Evolutionary conservation across 2,888 invertebrate species (phyloP), one percentile per base, ranked within the genome.

Genomic region (Tetranychus truncatus): DNA sequence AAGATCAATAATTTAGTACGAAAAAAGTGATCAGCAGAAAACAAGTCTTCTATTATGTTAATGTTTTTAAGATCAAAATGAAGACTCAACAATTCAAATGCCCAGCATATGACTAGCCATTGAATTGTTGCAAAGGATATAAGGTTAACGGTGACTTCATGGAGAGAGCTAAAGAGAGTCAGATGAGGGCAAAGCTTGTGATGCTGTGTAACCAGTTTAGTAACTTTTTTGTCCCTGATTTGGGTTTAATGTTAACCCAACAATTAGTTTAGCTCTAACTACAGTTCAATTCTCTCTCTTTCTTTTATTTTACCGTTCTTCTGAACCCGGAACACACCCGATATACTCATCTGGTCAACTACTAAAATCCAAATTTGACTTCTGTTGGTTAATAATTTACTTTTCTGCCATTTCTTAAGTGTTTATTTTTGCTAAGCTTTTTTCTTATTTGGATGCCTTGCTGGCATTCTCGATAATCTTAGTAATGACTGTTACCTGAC

Each of bases 301-400:
- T 55, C 55, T 55, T 15, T 55, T 15, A 55, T 55, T 55, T 55
- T 55, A 34, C 34, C 55, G 55, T 15, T 15, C 11, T 55, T 55
- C 55, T 55, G 55, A 55, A 55, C 55, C 55, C 55, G 55, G 55
- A 55, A 55, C 55, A 55, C 55, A 55, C 55, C 55, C 55, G 55
- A 55, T 55, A 55, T 9, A 34, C 34, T 34, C 34, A 34, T 34
- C 34, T 34, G 34, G 34, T 34, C 34, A 34, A 34, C 34, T 34
- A 34, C 15, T 55, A 15, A 15, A 55, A 55, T 55, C 55, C 9
- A 15, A 55, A 55, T 55, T 55, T 55, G 9, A 55, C 15, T 55
- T 15, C 15, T 55, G 55, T 55, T 55, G 55, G 34, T 34, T 34
- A 34, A 34, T 55, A 15, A 55, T 55, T 55, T 55, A 15, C 15